Conservation (phyloP, 2,797 vertebrate genomes). For the Mallotus villosus region DNA sequence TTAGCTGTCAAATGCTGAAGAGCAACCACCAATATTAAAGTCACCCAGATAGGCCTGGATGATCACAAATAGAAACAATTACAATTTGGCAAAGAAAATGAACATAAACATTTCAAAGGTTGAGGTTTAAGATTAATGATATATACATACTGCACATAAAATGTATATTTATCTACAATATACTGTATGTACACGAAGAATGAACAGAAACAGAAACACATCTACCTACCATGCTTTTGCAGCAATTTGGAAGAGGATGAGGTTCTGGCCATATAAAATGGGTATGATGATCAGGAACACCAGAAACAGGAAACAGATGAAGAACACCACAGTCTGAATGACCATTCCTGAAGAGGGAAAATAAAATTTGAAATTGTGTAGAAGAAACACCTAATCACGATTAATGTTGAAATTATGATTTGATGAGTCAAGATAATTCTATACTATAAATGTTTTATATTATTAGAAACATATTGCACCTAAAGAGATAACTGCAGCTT, state of each 20-base stretch:
- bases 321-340: slow-evolving; percentile 89
- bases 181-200: too few relatives aligned
- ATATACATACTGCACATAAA: too few relatives aligned
- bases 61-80: neutral
- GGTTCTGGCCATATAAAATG: slow-evolving; percentile 78
- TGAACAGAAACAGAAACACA: neutral
- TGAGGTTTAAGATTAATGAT: too few relatives aligned
- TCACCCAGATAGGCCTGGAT: slow-evolving; percentile 90
- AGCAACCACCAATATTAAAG: slow-evolving; percentile 70
- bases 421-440: too few relatives aligned
- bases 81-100: neutral
- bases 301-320: slow-evolving; percentile 80
- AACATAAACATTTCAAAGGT: neutral
- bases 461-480: slow-evolving; percentile 64
- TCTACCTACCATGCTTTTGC: slow-evolving; percentile 84
- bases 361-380: neutral
- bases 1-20: slow-evolving; percentile 81
- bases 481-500: slow-evolving; percentile 84
- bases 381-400: neutral
- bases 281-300: slow-evolving; percentile 89
- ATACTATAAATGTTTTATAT: too few relatives aligned
- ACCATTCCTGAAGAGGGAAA: slow-evolving; percentile 76
- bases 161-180: too few relatives aligned
- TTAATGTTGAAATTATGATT: too few relatives aligned
- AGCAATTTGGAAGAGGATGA: slow-evolving; percentile 75